These are phyloP conservation scores for Aradophagus sp. DNA, from an alignment of 1,140 invertebrate genomes.

Conservation along the genomic window DNA sequence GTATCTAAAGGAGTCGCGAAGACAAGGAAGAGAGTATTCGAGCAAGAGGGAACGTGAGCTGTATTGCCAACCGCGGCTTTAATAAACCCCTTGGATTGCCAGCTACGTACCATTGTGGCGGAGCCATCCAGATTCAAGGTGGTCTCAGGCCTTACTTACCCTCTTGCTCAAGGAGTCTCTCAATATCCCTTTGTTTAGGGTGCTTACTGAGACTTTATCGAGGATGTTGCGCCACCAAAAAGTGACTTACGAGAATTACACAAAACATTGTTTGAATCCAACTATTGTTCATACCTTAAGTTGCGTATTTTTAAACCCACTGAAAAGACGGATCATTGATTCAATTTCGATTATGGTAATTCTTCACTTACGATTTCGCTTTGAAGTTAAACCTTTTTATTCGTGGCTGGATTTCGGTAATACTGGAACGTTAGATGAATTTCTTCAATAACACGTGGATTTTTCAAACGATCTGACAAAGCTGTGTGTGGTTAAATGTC, in stretches of 20 bases:
- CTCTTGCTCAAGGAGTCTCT: constrained; percentile 55
- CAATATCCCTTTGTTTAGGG: constrained; percentile 59
- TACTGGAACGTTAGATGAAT: too few species aligned
- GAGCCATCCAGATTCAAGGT: constrained; percentile 53
- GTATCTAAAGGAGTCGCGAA: constrained; percentile 47
- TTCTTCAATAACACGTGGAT: too few species aligned
- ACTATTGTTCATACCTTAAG: constrained; percentile 46
- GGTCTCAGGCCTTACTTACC: constrained; percentile 53
- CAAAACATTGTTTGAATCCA: constrained; percentile 46
- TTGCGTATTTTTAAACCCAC: constrained; percentile 26
- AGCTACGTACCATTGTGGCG: constrained; percentile 68
- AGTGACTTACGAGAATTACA: constrained; percentile 50
- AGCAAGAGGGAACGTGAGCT: constrained; percentile 72
- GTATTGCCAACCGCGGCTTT: constrained; percentile 72
- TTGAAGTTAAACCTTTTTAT: background rate
- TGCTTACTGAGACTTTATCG: constrained; percentile 53
- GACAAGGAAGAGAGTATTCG: constrained; percentile 55
- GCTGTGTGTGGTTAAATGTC: too few species aligned
- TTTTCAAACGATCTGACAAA: too few species aligned
- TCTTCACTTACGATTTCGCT: background rate
- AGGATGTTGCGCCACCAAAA: constrained; percentile 54
- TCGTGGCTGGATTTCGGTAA: too few species aligned
- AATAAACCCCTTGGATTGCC: constrained; percentile 72
- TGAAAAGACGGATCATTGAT: constrained; percentile 19
- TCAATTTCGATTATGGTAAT: constrained; percentile 14